Base-by-base conservation (phyloP, 2,888 invertebrate genomes). In the Caenorhabditis uteleia region DNA sequence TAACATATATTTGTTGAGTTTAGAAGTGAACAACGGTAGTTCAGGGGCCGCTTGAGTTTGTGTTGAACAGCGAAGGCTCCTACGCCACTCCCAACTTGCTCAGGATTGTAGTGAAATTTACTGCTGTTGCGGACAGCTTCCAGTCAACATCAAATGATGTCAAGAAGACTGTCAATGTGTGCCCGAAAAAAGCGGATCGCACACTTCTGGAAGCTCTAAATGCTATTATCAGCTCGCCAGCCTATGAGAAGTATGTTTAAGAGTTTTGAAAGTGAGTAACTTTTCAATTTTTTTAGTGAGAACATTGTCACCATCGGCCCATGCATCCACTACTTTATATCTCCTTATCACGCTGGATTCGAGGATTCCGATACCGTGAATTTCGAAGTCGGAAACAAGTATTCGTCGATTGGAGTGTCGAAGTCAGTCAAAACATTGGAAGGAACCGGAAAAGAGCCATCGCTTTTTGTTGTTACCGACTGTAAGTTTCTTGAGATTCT, bases 161-260 rank as follows among this genome's bases (percentile, higher is more conserved):
- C 2, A 27, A n/a, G 8, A 49, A 29, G 20, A 39, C 39, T 2
- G 36, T n/a, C 5, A 27, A 49, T 27, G 12, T 23, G 2, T 27
- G 39, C 20, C 48, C 48, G 2, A 31, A 20, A 10, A 7, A n/a
- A 1, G 48, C 48, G 10, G 48, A 49, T 31, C 38, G 39, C 18
- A 49, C 48, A 3, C 10, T 49, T 8, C 29, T 38, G 14, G 48
- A 49, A 12, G 48, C 48, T 2, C n/a, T 49, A 7, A 49, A 34
- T 12, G 20, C 39, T 3, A 29, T 49, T 5, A 2, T 46, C 4
- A 21, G 20, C 6, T 31, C 16, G n/a, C 31, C 44, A 3, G 44
- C 44, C 18, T 45, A 31, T 8, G 18, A 25, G 2, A 45, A 45
- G 44, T 45, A 20, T 18, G 27, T 12, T 2, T 18, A 20, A 20